A percentile compares a stretch with the other conserved stretches of the same genome.
Conservation (phyloP, 2,888 invertebrate genomes). For the Lycia hirtaria region DNA sequence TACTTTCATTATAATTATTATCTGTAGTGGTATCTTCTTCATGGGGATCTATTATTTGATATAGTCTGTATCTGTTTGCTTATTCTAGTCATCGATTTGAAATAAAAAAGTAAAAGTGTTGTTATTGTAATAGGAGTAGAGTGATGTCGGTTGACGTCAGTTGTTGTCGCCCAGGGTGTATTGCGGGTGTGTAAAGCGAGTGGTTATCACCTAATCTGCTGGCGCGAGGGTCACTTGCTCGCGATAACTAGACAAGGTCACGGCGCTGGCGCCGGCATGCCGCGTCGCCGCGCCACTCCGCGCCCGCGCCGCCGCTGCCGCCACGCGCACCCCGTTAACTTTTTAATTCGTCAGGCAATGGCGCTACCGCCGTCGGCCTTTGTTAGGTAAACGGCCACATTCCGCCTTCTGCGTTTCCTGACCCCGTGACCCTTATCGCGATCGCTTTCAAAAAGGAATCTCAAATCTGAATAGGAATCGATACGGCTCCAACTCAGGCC, state of each 20-base stretch:
- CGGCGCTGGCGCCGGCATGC: slow-evolving; percentile 77
- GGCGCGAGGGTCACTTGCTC: slow-evolving; percentile 75
- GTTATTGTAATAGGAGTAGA: slow-evolving; percentile 9
- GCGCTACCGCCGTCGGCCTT: slow-evolving; percentile 62
- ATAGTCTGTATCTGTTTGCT: not conserved
- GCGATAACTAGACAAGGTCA: slow-evolving; percentile 83
- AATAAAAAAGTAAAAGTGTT: slow-evolving; percentile 12
- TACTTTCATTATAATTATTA: slow-evolving; percentile 48
- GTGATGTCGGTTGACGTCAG: slow-evolving; percentile 20
- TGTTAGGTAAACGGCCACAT: slow-evolving; percentile 60
- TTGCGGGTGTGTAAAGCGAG: slow-evolving; percentile 54
- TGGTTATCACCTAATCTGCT: slow-evolving; percentile 71
- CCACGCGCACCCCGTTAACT: slow-evolving; percentile 76
- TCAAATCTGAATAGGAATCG: slow-evolving; percentile 28
- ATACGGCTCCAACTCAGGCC: slow-evolving; percentile 21
- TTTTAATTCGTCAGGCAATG: slow-evolving; percentile 79
- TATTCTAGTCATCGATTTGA: not conserved
- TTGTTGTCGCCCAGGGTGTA: slow-evolving; percentile 35
- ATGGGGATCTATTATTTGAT: not conserved
- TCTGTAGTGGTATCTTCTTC: slow-evolving; percentile 8
- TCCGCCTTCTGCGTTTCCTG: slow-evolving; percentile 40
- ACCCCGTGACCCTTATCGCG: slow-evolving; percentile 38
- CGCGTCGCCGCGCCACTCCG: slow-evolving; percentile 63
- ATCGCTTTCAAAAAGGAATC: slow-evolving; percentile 38
- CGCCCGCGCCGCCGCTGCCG: slow-evolving; percentile 65